These are phyloP conservation scores for Gouania willdenowi DNA, from an alignment of 2,797 vertebrate species.

Conservation along the genomic window DNA sequence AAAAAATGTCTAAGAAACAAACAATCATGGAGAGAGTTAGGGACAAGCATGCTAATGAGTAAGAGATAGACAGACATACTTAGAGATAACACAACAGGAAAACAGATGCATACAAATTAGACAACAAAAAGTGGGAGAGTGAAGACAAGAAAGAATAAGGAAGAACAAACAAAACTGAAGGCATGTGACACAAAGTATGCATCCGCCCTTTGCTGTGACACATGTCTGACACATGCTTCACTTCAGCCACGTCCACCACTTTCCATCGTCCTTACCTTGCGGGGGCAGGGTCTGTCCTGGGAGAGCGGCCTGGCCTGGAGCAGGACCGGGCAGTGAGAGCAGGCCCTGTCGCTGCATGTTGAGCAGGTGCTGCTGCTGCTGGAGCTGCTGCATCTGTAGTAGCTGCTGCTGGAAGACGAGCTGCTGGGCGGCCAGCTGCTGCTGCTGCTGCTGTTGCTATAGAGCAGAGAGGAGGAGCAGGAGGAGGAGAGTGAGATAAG, in stretches of 20 bases:
- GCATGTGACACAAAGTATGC: conserved; percentile 33
- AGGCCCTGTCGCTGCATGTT: conserved; percentile 99
- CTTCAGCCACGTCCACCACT: background rate
- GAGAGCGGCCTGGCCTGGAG: conserved; percentile 86
- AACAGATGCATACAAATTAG: conserved; percentile 53
- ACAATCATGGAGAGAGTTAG: conserved; percentile 55
- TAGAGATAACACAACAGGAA: conserved; percentile 40
- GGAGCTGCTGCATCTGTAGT: conserved; percentile 99
- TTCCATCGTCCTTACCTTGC: conserved; percentile 81
- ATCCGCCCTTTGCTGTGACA: conserved; percentile 9
- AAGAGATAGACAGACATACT: conserved; percentile 52
- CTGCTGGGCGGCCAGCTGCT: conserved; percentile 99
- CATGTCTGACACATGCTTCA: conserved; percentile 32
- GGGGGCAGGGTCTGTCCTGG: conserved; percentile 92
- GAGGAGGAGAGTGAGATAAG: conserved; percentile 26
- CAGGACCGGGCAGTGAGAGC: conserved; percentile 86
- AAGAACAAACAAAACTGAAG: conserved; percentile 11
- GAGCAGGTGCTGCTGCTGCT: conserved; percentile 98
- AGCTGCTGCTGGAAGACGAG: conserved; percentile 99
- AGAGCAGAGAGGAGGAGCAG: conserved; percentile 51
- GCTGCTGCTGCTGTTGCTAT: conserved; percentile 87
- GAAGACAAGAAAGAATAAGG: conserved; percentile 4
- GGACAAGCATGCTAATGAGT: conserved; percentile 60
- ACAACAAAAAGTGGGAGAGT: conserved; percentile 21
- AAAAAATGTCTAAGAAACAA: conserved; percentile 40